phyloP scores from a whole-genome alignment of 2,797 vertebrate species.

The Oreortyx pictus region DNA sequence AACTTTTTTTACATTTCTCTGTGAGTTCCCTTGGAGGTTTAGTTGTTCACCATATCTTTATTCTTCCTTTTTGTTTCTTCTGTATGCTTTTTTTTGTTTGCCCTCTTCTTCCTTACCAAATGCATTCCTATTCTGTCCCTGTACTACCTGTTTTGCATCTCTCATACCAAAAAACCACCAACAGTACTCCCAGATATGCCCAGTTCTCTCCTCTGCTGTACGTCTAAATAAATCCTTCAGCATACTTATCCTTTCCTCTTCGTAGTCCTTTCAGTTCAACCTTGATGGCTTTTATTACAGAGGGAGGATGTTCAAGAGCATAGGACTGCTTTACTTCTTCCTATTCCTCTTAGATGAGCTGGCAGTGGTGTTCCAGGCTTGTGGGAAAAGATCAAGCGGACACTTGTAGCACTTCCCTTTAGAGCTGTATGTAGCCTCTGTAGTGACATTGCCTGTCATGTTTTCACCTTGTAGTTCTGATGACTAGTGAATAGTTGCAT shows the following conservation, averaged over 20 bases:
- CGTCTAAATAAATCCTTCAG: not conserved
- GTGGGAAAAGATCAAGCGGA: not conserved
- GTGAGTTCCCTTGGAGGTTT: not conserved
- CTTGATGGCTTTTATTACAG: not conserved
- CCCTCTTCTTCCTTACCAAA: not conserved
- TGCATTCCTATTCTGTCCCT: not conserved
- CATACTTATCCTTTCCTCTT: not conserved
- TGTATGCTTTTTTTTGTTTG: not conserved
- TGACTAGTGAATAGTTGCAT: not conserved
- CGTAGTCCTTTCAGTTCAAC: not conserved
- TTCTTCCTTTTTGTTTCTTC: not conserved
- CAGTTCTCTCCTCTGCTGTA: not conserved
- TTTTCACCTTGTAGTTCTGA: not conserved
- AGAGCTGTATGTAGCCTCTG: not conserved
- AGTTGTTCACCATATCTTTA: not conserved
- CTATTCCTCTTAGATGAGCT: not conserved
- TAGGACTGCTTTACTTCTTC: not conserved
- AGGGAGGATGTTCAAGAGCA: not conserved
- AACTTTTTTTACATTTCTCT: not conserved
- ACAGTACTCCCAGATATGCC: not conserved
- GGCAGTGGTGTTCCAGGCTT: not conserved
- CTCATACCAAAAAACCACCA: not conserved
- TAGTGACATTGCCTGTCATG: fast-evolving
- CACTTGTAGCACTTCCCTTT: not conserved
- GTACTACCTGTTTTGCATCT: not conserved